Evolutionary conservation across 2,797 vertebrate genomes (phyloP).

Genomic region (Microcaecilia unicolor): DNA sequence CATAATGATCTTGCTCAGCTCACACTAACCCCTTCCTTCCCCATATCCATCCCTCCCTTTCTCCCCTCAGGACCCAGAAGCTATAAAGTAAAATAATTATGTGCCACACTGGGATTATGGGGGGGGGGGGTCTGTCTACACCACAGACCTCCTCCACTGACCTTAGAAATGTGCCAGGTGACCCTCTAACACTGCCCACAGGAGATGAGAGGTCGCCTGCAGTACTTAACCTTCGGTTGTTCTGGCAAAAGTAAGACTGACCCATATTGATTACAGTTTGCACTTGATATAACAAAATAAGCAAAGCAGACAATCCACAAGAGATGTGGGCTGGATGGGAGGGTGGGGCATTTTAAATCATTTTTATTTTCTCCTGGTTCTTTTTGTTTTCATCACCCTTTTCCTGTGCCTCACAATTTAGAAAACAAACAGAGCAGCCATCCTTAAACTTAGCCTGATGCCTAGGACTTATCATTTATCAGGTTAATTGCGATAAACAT

Average conservation of each 20-base stretch:
- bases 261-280: background rate
- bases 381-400: background rate
- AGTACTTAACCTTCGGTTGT: background rate
- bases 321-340: background rate
- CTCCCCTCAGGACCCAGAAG: background rate
- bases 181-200: slow-evolving; percentile 26
- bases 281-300: background rate
- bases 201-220: background rate
- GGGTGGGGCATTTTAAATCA: slow-evolving; percentile 1
- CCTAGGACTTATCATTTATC: too few relatives aligned
- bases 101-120: slow-evolving; percentile 3
- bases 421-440: too few relatives aligned
- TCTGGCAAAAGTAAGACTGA: background rate
- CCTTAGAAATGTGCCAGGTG: slow-evolving; percentile 23
- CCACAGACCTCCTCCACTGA: slow-evolving; percentile 13
- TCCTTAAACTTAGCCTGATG: too few relatives aligned
- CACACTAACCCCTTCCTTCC: slow-evolving; percentile 23
- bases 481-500: too few relatives aligned
- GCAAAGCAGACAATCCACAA: background rate
- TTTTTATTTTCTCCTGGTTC: background rate
- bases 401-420: too few relatives aligned
- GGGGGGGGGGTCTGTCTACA: slow-evolving; percentile 6
- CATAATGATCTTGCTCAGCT: slow-evolving; percentile 46
- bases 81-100: slow-evolving; percentile 20
- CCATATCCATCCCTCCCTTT: background rate